Conservation (phyloP, 2,888 invertebrate genomes). For the Drosophila ustulata region DNA sequence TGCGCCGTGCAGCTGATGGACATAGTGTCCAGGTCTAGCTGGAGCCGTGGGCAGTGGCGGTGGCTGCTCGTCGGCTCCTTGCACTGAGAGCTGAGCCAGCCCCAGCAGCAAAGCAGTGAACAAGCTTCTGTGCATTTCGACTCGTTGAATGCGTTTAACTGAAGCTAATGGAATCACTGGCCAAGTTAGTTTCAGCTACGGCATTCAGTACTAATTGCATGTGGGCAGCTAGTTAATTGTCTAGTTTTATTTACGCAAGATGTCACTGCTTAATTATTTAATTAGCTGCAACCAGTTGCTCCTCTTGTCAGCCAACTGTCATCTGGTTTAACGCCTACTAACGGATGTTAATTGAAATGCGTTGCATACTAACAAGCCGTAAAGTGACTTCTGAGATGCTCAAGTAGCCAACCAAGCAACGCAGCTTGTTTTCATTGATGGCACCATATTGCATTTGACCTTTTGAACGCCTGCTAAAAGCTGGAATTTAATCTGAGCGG, state of each 20-base stretch:
- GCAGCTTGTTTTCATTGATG: conserved; percentile 58
- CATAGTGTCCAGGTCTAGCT: conserved; percentile 69
- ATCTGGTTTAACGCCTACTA: not conserved
- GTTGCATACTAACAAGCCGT: conserved; percentile 74
- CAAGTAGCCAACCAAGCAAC: conserved; percentile 6
- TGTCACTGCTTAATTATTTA: conserved; percentile 49
- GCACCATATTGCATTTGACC: conserved; percentile 53
- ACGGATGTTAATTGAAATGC: conserved; percentile 51
- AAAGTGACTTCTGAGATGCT: conserved; percentile 32
- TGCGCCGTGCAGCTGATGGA: conserved; percentile 74
- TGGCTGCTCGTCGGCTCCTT: conserved; percentile 14
- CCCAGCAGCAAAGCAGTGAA: conserved; percentile 19
- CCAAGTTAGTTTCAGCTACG: conserved; percentile 62
- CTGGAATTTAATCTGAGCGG: conserved; percentile 4
- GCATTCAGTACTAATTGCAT: conserved; percentile 1
- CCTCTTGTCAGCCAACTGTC: conserved; percentile 12
- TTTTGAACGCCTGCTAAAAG: conserved; percentile 41
- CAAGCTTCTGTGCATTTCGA: conserved; percentile 62
- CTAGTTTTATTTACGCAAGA: conserved; percentile 55
- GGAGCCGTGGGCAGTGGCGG: conserved; percentile 23
- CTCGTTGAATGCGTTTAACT: conserved; percentile 58
- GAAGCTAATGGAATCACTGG: conserved; percentile 32
- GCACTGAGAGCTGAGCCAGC: conserved; percentile 6
- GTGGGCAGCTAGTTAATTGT: conserved; percentile 48
- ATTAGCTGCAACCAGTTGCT: conserved; percentile 33